Conservation (phyloP, 64 coral and sea anemone species). For the Stichodactyla helianthus region DNA sequence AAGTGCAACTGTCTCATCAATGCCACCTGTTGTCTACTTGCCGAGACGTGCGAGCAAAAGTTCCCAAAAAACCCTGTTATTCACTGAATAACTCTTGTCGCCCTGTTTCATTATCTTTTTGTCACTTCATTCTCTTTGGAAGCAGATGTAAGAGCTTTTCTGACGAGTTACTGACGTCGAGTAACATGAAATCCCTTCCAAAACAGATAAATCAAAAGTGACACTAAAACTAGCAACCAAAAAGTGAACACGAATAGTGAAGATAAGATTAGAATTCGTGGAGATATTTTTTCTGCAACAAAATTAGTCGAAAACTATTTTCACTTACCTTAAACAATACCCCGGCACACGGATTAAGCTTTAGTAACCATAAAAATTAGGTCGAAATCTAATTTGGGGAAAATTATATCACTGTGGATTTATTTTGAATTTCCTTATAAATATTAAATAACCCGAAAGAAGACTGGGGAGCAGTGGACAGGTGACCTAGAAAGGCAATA, state of each 20-base stretch:
- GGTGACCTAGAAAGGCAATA: neutral
- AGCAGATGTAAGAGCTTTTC: neutral
- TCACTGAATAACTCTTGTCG: neutral
- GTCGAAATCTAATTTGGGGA: neutral
- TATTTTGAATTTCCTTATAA: neutral
- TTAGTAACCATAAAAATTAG: neutral
- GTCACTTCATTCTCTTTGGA: neutral
- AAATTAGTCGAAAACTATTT: neutral
- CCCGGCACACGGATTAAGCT: neutral
- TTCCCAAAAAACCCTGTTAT: neutral
- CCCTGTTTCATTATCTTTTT: neutral
- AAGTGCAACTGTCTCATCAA: no score
- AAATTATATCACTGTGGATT: constrained; percentile 1
- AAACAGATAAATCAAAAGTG: neutral
- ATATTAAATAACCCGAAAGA: neutral
- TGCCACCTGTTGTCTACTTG: no score
- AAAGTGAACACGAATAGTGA: neutral
- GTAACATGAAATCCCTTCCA: neutral
- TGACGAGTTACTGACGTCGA: neutral
- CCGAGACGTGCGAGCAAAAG: neutral
- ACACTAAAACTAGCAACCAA: neutral
- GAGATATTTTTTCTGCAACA: neutral
- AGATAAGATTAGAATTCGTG: neutral
- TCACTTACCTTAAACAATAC: constrained; percentile 1
- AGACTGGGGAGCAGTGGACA: neutral